Base-by-base conservation (phyloP, 2,113 vertebrate species). In the Syrrhaptes paradoxus region DNA sequence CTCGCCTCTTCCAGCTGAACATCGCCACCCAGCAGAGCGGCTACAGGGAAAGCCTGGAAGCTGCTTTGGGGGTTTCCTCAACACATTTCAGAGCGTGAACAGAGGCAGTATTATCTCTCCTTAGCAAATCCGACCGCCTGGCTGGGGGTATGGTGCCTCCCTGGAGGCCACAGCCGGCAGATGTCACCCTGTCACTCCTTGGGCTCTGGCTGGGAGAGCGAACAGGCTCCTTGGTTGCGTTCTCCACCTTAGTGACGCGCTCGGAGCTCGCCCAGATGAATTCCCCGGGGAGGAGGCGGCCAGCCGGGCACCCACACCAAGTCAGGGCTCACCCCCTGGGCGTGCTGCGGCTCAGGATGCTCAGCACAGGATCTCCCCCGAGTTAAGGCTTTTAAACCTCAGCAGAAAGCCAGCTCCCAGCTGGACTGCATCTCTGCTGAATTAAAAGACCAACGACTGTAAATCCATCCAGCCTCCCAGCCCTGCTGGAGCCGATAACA, bases 1-100 rank as follows among this genome's bases (percentile, higher is more conserved):
- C 29, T 57, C 72, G 77, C 51, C 41, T 88, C 45, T 48, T 49
- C 61, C 59, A 91, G 61, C 68, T 95, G 93, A 89, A 91, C 55
- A 89, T 66, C 94, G 59, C 49, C 43, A 15, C 49, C n/a, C 43
- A 11, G 0, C 20, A 49, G 8, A 87, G 32, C 6, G 28, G 3
- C 22, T 21, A 45, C 11, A 22, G 21, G 55, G 7, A 31, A 43
- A 74, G 66, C 11, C 54, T 17, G 13, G 17, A 70, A 58, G 0
- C 3, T 36, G 81, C 71, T 67, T 54, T 36, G 70, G 13, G 41
- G 41, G 41, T 41, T 41, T 41, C 41, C 41, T 41, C 41, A 41
- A 14, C 41, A 41, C 57, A 68, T 24, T 32, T 28, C 28, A 86
- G 72, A 4, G 18, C n/a, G 68, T 9, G 45, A 92, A 87, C 87